These are phyloP conservation scores for Apamea sordens DNA, from an alignment of 2,888 invertebrate genomes.

Conservation along the genomic window DNA sequence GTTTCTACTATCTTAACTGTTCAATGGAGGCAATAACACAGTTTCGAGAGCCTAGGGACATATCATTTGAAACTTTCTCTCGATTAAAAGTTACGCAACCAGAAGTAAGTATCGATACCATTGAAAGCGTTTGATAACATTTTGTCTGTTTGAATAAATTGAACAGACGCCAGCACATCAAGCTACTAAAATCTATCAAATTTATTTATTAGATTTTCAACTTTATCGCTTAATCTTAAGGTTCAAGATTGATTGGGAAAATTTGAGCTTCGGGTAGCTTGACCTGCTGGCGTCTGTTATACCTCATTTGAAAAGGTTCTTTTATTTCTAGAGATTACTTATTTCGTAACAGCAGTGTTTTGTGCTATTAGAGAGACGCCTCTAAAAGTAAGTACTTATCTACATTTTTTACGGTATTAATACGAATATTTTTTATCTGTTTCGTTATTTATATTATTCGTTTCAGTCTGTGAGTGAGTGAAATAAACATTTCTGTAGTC, in stretches of 20 bases:
- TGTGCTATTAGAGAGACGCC: background rate
- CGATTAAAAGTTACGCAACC: slow-evolving; percentile 61
- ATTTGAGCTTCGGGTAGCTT: too few relatives aligned
- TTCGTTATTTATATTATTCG: slow-evolving; percentile 17
- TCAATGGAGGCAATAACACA: slow-evolving; percentile 49
- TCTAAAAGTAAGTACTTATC: background rate
- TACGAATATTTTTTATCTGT: background rate
- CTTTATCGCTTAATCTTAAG: too few relatives aligned
- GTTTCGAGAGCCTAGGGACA: slow-evolving; percentile 57
- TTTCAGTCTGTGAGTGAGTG: background rate
- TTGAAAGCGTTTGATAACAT: slow-evolving; percentile 61
- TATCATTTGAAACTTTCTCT: slow-evolving; percentile 66
- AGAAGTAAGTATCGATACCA: slow-evolving; percentile 34
- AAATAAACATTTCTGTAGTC: slow-evolving; percentile 12
- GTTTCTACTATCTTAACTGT: slow-evolving; percentile 42
- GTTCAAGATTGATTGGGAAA: too few relatives aligned
- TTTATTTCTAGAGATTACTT: slow-evolving; percentile 31
- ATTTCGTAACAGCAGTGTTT: slow-evolving; percentile 42
- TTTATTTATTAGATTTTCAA: too few relatives aligned
- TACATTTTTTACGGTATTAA: background rate
- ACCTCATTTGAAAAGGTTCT: slow-evolving; percentile 34
- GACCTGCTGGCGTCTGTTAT: too few relatives aligned
- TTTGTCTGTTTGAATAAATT: slow-evolving; percentile 59
- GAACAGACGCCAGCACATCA: background rate
- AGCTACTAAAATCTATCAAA: too few relatives aligned